Base-by-base conservation (phyloP, 1,140 invertebrate species). In the Brachionus manjavacas region DNA sequence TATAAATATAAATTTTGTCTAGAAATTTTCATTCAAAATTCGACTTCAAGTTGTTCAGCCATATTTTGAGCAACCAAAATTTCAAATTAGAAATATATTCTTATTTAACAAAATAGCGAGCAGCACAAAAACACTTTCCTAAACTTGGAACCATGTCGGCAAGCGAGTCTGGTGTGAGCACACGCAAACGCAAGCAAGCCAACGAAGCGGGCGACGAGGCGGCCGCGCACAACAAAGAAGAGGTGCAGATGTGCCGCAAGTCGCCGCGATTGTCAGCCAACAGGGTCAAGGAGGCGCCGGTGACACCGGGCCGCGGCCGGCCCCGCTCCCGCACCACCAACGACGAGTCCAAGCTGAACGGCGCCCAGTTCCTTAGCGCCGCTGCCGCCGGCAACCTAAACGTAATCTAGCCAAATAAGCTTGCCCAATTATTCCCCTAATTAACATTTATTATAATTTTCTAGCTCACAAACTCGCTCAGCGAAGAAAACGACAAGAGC, bases 1-100 rank as follows among this genome's bases (percentile, higher is more conserved):
- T 72, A 72, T 72, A 72, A 72, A 72, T 72, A 72, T 72, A 41
- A 72, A 72, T 72, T 72, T 72, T 68, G 66, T 68, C 66, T 72
- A 39, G 31, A 39, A 72, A 72, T 20, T 43, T n/a, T 39, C 31
- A 72, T 41, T 41, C 16, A 72, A 72, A 70, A 41, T 43, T 72
- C 39, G 16, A 39, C 68, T 41, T 39, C 16, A 41, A 41, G 4
- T 72, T 72, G 68, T 72, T 72, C 68, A 72, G 68, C 68, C 68
- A 72, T 72, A 72, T 72, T 72, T 72, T 20, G 31, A 9, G 31
- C 31, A 35, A 72, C n/a, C n/a, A n/a, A 35, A 39, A 39, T 72
- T 41, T 72, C 68, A 72, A 72, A 72, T 39, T 8, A 72, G 35
- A 39, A 72, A 72, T 41, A 39, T 43, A n/a, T 72, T 43, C 68